phyloP scores from a whole-genome alignment of 2,113 vertebrate genomes.

The Malurus alboscapulatus region DNA sequence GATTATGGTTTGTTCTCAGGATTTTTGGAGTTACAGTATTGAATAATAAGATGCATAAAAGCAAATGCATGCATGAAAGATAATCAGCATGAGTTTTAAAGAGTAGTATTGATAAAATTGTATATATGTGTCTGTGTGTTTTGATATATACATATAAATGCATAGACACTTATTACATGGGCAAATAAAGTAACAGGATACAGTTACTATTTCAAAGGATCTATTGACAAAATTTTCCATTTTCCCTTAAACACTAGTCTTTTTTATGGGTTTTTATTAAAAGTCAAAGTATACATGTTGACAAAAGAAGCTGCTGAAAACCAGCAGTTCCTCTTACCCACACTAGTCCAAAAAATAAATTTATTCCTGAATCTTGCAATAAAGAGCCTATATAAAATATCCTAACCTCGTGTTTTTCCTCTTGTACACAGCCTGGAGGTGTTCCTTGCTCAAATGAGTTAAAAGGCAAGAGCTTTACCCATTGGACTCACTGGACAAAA shows the following conservation, averaged over 20 bases:
- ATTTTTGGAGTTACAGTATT: neutral
- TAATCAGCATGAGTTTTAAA: neutral
- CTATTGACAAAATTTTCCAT: neutral
- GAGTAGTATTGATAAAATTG: neutral
- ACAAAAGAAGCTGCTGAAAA: neutral
- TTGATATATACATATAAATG: neutral
- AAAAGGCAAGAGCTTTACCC: neutral
- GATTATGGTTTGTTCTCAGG: neutral
- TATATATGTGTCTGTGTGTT: neutral
- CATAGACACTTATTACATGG: neutral
- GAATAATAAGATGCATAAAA: neutral
- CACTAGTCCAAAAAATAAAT: neutral
- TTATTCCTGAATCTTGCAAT: neutral
- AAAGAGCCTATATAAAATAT: neutral
- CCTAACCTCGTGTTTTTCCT: neutral
- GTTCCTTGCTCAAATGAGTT: neutral
- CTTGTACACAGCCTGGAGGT: neutral
- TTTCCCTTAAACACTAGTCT: neutral
- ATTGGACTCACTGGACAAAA: neutral
- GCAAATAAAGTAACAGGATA: neutral
- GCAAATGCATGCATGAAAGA: neutral
- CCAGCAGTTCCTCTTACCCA: neutral
- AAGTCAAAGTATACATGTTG: neutral
- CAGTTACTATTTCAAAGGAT: neutral
- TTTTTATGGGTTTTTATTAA: neutral